Evolutionary conservation across 2,888 invertebrate genomes (phyloP).

Genomic region (Torymus texanus): DNA sequence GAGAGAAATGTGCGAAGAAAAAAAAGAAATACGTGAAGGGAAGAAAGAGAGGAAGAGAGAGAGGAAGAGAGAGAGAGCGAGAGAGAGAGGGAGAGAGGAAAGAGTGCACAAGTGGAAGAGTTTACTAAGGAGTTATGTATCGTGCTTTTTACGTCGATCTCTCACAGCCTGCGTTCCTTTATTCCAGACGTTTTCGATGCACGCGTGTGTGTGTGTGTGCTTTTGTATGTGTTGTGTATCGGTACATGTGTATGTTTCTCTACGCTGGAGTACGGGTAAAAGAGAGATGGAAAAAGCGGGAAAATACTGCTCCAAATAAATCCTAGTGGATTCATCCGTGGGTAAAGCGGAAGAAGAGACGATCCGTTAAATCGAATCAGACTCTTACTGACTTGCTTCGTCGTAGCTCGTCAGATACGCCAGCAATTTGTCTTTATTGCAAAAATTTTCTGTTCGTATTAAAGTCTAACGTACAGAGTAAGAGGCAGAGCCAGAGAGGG

Average conservation of each 20-base stretch:
- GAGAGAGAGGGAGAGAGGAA: constrained; percentile 36
- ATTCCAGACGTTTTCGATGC: constrained; percentile 50
- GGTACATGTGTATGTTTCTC: no score
- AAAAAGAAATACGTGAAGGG: constrained; percentile 29
- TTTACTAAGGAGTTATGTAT: constrained; percentile 61
- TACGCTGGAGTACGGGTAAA: no score
- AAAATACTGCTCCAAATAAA: constrained; percentile 30
- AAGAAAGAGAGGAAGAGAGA: background rate
- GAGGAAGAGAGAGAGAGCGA: constrained; percentile 8
- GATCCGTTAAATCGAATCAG: constrained; percentile 66
- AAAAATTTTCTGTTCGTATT: background rate
- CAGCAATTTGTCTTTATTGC: constrained; percentile 36
- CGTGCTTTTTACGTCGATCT: constrained; percentile 58
- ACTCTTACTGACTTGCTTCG: constrained; percentile 20
- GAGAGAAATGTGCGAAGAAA: constrained; percentile 9
- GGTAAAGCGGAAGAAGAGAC: constrained; percentile 61
- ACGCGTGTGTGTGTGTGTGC: no score
- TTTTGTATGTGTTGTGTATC: no score
- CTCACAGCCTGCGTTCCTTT: constrained; percentile 41
- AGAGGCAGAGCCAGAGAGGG: no score
- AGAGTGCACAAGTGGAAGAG: constrained; percentile 51
- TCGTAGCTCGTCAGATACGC: constrained; percentile 3
- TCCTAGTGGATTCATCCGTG: constrained; percentile 61
- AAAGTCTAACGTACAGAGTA: no score
- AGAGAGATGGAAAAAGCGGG: no score